These are phyloP conservation scores for Hartigia nigra DNA, from an alignment of 2,888 invertebrate species.

Conservation along the genomic window DNA sequence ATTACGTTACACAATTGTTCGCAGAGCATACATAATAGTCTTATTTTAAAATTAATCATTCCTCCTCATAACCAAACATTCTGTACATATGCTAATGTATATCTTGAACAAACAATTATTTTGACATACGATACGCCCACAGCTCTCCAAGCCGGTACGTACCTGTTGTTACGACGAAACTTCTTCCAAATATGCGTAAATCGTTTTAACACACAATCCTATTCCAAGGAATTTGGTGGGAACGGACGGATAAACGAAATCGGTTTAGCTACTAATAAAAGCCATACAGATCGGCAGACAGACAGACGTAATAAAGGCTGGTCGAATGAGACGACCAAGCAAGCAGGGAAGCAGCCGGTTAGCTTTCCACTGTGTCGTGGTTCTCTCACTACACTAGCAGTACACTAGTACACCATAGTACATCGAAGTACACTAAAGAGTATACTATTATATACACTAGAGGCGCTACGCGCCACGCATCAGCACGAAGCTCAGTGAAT, in stretches of 20 bases:
- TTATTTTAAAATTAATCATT: background rate
- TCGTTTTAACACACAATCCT: slow-evolving; percentile 69
- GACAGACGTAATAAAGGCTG: slow-evolving; percentile 11
- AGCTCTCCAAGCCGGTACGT: slow-evolving; percentile 59
- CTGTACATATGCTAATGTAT: background rate
- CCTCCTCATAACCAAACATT: background rate
- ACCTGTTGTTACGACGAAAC: slow-evolving; percentile 68
- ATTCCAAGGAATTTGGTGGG: slow-evolving; percentile 53
- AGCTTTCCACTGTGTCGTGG: slow-evolving; percentile 28
- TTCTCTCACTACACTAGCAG: slow-evolving; percentile 33
- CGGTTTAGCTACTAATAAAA: background rate
- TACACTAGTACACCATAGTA: slow-evolving; percentile 21
- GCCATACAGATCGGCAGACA: background rate
- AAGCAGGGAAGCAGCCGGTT: slow-evolving; percentile 36
- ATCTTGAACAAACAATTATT: slow-evolving; percentile 20
- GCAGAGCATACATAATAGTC: background rate
- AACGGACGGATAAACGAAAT: background rate
- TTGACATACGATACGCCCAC: slow-evolving; percentile 64
- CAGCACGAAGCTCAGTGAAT: background rate
- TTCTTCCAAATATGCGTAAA: slow-evolving; percentile 68
- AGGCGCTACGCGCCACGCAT: background rate
- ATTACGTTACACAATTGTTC: background rate
- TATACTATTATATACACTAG: slow-evolving; percentile 26
- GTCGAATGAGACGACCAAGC: background rate
- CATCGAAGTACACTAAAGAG: slow-evolving; percentile 1